These are phyloP conservation scores for Rhimphoctona megacephalus DNA, from an alignment of 2,888 invertebrate genomes.

Conservation along the genomic window DNA sequence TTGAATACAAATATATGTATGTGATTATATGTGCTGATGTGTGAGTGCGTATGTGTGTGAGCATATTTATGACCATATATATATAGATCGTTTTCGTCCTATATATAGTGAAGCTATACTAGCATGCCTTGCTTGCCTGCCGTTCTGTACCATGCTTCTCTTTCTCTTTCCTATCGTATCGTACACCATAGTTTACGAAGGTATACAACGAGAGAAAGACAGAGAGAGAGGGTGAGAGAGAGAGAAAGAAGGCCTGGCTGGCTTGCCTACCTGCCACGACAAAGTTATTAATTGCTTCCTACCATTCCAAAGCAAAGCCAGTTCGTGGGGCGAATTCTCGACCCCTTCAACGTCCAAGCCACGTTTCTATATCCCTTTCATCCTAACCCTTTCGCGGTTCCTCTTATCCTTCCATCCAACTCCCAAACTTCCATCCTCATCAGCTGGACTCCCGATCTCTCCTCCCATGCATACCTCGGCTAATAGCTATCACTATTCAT, in stretches of 20 bases:
- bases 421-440: constrained; percentile 44
- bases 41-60: not conserved
- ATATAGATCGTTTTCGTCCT: constrained; percentile 14
- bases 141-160: constrained; percentile 63
- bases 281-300: constrained; percentile 84
- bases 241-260: constrained; percentile 53
- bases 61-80: constrained; percentile 28
- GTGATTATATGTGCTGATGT: constrained; percentile 8
- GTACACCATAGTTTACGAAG: constrained; percentile 47
- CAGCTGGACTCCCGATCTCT: constrained; percentile 44
- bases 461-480: constrained; percentile 63
- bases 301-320: constrained; percentile 76
- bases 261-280: constrained; percentile 81
- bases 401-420: constrained; percentile 47
- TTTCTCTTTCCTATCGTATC: constrained; percentile 57
- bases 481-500: constrained; percentile 78
- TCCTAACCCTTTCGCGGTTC: constrained; percentile 43
- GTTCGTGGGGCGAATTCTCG: constrained; percentile 73
- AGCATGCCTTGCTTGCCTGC: constrained; percentile 62
- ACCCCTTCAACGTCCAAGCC: constrained; percentile 67
- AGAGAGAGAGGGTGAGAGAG: constrained; percentile 22
- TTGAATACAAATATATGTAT: constrained; percentile 39
- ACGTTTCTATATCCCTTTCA: constrained; percentile 63
- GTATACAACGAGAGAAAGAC: constrained; percentile 24
- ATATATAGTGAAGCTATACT: constrained; percentile 59